Evolutionary conservation across 1,140 invertebrate genomes (phyloP).

Genomic region (Drosophila teissieri): DNA sequence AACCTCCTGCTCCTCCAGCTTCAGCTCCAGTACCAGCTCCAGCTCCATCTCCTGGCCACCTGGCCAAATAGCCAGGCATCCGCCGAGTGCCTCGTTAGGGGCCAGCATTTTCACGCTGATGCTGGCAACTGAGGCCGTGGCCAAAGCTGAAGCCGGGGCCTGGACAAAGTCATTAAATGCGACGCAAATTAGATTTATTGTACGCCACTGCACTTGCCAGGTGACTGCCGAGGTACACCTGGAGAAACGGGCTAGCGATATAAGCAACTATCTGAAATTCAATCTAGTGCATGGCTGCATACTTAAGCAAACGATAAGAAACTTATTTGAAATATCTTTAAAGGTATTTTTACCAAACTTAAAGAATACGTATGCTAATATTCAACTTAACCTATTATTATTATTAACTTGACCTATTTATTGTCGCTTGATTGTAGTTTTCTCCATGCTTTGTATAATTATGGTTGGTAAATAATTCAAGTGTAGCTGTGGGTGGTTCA

Average conservation of each 20-base stretch:
- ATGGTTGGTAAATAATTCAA: not conserved
- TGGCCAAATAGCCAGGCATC: slow-evolving; percentile 27
- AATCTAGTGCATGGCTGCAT: no score
- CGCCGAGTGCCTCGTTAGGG: slow-evolving; percentile 72
- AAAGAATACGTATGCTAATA: no score
- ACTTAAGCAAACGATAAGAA: no score
- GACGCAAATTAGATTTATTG: slow-evolving; percentile 84
- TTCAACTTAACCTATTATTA: no score
- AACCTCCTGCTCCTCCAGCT: not conserved
- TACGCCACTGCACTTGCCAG: slow-evolving; percentile 74
- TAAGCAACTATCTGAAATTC: no score
- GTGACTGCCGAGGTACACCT: slow-evolving; percentile 37
- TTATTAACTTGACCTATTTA: no score
- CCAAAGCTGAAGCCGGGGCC: slow-evolving; percentile 31
- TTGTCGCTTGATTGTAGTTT: no score
- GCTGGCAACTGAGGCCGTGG: slow-evolving; percentile 37
- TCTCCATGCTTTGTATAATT: no score
- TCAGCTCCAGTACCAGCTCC: not conserved
- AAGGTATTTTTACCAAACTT: no score
- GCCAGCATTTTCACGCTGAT: slow-evolving; percentile 56
- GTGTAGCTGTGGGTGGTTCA: slow-evolving; percentile 6
- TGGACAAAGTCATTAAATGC: slow-evolving; percentile 84
- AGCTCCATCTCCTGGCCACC: slow-evolving; percentile 9
- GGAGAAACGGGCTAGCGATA: not conserved
- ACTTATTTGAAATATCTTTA: no score